These are phyloP conservation scores for Lophotis ruficrista DNA, from an alignment of 2,113 vertebrate species.

Conservation along the genomic window DNA sequence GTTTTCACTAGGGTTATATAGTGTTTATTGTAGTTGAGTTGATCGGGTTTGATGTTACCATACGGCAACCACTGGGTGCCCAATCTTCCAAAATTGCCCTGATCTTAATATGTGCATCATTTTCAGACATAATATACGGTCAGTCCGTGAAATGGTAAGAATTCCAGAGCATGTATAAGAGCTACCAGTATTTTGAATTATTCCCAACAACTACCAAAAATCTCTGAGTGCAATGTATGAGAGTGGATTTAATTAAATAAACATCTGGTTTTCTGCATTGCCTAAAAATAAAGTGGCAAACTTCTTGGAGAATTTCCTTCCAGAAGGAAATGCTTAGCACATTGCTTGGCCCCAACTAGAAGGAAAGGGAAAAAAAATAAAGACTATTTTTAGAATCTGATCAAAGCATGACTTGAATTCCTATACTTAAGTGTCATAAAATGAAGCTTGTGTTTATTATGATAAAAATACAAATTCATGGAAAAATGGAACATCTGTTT, in stretches of 20 bases:
- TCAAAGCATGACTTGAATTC: conserved; percentile 80
- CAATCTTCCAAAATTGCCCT: neutral
- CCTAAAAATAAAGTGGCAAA: conserved; percentile 66
- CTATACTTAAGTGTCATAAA: conserved; percentile 66
- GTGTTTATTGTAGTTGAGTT: neutral
- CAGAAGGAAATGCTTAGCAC: conserved; percentile 82
- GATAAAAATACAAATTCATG: conserved; percentile 65
- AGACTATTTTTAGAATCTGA: conserved; percentile 81
- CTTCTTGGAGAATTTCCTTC: conserved; percentile 74
- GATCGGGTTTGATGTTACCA: neutral
- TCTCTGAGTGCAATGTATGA: conserved; percentile 29
- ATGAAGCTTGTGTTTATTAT: conserved; percentile 70
- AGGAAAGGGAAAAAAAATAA: conserved; percentile 55
- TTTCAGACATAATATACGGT: neutral
- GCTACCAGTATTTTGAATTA: conserved; percentile 16
- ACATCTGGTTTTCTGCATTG: conserved; percentile 78
- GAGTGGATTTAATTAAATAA: conserved; percentile 74
- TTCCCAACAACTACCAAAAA: conserved; percentile 4
- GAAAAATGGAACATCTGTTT: conserved; percentile 50
- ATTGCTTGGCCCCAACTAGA: conserved; percentile 73
- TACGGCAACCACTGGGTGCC: neutral
- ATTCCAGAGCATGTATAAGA: neutral
- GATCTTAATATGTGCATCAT: neutral
- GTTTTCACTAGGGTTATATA: neutral
- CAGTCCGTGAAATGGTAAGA: neutral